Percentiles rank a stretch among this genome's conserved stretches.
Evolutionary conservation across 2,797 vertebrate species (phyloP).

Genomic region (Sphenodon punctatus): DNA sequence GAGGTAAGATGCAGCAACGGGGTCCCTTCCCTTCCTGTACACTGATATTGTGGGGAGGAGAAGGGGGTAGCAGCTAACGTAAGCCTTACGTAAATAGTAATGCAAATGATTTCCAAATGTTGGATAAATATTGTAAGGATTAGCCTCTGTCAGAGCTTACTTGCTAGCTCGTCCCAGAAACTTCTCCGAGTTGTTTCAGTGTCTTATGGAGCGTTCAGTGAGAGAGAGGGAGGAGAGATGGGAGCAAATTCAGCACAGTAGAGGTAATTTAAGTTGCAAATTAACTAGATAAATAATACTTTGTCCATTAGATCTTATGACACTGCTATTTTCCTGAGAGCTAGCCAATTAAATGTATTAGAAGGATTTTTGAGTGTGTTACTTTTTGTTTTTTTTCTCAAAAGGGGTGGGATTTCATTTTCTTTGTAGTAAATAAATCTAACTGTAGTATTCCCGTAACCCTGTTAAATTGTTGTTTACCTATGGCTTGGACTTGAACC

Average conservation of each 20-base stretch:
- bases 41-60: too few species aligned
- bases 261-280: neutral
- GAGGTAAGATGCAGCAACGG: too few species aligned
- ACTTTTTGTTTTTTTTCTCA: too few species aligned
- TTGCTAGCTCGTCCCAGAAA: neutral
- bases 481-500: neutral
- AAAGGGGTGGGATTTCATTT: too few species aligned
- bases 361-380: too few species aligned
- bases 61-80: neutral
- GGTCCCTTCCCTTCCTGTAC: too few species aligned
- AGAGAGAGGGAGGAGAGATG: neutral
- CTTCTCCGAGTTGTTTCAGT: neutral
- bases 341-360: neutral
- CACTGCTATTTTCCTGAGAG: neutral
- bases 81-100: neutral
- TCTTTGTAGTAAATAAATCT: neutral
- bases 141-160: fast-evolving
- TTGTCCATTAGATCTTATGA: neutral
- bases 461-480: too few species aligned
- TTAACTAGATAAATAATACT: neutral
- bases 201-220: neutral
- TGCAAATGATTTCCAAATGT: neutral
- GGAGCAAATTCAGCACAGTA: neutral
- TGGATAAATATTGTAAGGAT: neutral
- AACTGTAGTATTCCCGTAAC: neutral